Conservation (phyloP, 2,797 vertebrate genomes). For the Ctenochaetus hawaiiensis region DNA sequence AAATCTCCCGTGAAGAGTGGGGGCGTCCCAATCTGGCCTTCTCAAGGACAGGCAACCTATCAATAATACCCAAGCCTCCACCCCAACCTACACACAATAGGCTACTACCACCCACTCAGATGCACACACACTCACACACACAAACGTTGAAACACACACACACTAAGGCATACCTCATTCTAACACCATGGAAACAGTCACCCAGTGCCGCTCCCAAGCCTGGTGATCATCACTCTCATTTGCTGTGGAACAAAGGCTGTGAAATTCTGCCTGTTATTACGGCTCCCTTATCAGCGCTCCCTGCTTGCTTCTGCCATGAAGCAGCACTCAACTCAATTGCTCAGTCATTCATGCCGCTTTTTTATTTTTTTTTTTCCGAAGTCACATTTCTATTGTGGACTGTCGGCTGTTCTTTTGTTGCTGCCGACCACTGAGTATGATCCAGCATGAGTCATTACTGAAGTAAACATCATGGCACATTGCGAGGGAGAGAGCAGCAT, state of each 20-base stretch:
- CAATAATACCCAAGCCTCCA: conserved; percentile 67
- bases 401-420: conserved; percentile 72
- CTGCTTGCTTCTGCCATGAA: conserved; percentile 64
- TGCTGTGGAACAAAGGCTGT: conserved; percentile 73
- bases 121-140: conserved; percentile 37
- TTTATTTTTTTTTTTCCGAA: conserved; percentile 21
- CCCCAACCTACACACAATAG: conserved; percentile 43
- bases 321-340: conserved; percentile 71
- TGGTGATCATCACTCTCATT: conserved; percentile 72
- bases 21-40: conserved; percentile 68
- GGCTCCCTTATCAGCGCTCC: conserved; percentile 71
- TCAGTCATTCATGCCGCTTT: conserved; percentile 68
- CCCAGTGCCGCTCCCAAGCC: conserved; percentile 63
- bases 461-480: conserved; percentile 68
- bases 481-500: conserved; percentile 55
- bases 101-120: conserved; percentile 56
- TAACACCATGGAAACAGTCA: conserved; percentile 78
- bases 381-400: conserved; percentile 70
- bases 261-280: conserved; percentile 68
- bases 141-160: conserved; percentile 21
- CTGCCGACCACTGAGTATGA: conserved; percentile 60
- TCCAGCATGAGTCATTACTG: conserved; percentile 73
- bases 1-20: conserved; percentile 79
- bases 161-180: conserved; percentile 45
- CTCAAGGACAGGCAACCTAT: conserved; percentile 78